Percentiles rank a stretch among this genome's conserved stretches.
These are phyloP conservation scores for Leptinotarsa lineolata DNA, from an alignment of 1,140 invertebrate genomes.

Conservation along the genomic window DNA sequence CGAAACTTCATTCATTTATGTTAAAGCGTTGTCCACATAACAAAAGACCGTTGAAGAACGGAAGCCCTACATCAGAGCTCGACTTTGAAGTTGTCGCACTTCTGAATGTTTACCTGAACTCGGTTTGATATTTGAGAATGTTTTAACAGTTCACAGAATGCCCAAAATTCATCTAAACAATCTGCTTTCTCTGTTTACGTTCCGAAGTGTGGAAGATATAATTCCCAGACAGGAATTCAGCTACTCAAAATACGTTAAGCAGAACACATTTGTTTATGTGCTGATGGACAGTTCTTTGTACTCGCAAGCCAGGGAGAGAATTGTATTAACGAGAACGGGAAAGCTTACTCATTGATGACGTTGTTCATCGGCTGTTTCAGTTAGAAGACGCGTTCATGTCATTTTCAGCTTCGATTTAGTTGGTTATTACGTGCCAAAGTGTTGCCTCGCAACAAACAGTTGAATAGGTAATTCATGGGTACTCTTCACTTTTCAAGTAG, in stretches of 20 bases:
- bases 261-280: neutral
- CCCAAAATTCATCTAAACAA: constrained; percentile 4
- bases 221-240: neutral
- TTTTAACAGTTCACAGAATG: neutral
- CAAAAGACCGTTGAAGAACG: neutral
- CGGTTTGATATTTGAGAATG: neutral
- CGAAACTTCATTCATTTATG: no score
- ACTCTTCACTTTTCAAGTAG: no score
- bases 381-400: no score
- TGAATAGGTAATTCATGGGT: no score
- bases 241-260: neutral
- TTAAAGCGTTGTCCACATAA: neutral
- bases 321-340: no score
- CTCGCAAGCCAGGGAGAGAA: no score
- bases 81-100: neutral
- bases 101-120: neutral
- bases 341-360: no score
- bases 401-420: no score
- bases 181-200: neutral
- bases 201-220: neutral
- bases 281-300: neutral
- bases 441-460: no score
- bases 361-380: no score
- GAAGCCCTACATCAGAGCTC: neutral
- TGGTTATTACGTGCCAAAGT: no score